Conservation (phyloP, 2,797 vertebrate species). For the Antrozous pallidus region DNA sequence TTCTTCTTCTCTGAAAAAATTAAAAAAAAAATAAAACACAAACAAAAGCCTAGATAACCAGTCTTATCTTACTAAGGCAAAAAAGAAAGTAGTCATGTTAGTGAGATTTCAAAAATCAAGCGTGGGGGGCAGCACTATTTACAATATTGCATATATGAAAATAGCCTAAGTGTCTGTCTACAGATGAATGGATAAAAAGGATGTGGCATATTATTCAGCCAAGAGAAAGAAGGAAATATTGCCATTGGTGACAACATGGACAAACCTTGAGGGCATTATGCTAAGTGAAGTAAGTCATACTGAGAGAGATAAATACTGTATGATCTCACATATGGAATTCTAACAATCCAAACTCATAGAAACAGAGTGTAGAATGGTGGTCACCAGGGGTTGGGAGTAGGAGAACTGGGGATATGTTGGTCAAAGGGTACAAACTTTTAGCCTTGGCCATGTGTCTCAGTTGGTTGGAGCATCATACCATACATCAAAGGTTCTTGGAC, state of each 20-base stretch:
- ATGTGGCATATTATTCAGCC: background rate
- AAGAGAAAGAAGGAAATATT: background rate
- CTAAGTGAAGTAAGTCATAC: background rate
- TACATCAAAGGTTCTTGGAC: background rate
- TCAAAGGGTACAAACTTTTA: background rate
- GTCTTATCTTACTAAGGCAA: background rate
- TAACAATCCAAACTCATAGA: background rate
- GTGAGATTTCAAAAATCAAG: conserved; percentile 29
- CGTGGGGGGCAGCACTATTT: background rate
- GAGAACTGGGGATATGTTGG: background rate
- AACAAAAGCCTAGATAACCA: background rate
- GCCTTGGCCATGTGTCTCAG: background rate
- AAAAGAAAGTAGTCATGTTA: conserved; percentile 21
- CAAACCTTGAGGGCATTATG: background rate
- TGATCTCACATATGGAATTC: background rate
- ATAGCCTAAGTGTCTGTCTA: background rate
- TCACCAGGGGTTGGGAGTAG: background rate
- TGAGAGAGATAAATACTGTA: background rate
- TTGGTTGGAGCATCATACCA: background rate
- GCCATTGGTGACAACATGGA: background rate
- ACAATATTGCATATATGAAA: background rate
- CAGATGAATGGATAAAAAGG: background rate
- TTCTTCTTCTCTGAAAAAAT: too few species aligned
- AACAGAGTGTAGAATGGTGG: background rate
- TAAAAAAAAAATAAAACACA: background rate